These are phyloP conservation scores for Chiroxiphia lanceolata DNA, from an alignment of 2,797 vertebrate genomes.

Conservation along the genomic window DNA sequence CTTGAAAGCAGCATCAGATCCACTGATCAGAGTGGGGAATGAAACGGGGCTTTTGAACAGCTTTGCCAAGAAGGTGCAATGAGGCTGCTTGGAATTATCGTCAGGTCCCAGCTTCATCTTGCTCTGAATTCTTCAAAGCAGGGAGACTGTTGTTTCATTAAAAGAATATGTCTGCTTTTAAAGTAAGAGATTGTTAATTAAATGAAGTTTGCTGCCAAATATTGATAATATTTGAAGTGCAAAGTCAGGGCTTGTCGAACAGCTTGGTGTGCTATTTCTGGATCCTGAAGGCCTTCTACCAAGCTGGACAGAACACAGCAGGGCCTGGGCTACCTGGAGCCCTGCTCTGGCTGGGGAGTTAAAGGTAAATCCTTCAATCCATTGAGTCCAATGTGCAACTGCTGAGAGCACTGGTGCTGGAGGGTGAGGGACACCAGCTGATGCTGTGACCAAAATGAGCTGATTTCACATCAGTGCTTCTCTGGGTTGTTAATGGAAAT, in stretches of 20 bases:
- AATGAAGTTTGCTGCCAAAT: neutral
- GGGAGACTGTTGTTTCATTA: neutral
- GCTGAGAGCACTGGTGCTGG: neutral
- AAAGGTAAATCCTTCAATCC: neutral
- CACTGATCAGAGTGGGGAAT: constrained; percentile 1
- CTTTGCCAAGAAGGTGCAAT: constrained; percentile 8
- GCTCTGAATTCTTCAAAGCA: constrained; percentile 48
- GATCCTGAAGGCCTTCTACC: neutral
- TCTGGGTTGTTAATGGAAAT: neutral
- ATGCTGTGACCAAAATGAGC: neutral
- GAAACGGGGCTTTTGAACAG: neutral
- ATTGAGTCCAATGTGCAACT: neutral
- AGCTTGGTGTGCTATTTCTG: neutral
- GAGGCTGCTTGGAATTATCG: constrained; percentile 39
- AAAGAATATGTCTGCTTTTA: constrained; percentile 31
- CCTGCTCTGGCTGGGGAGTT: neutral
- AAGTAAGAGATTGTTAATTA: constrained; percentile 52
- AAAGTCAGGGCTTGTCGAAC: neutral
- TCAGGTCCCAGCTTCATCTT: constrained; percentile 37
- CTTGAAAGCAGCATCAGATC: constrained; percentile 25
- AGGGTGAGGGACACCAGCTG: neutral
- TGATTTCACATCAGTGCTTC: neutral
- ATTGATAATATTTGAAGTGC: neutral
- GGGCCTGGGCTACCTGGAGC: neutral
- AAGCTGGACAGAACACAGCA: neutral